These are phyloP conservation scores for Macroglossus sobrinus DNA, from an alignment of 2,113 vertebrate genomes.

Conservation along the genomic window DNA sequence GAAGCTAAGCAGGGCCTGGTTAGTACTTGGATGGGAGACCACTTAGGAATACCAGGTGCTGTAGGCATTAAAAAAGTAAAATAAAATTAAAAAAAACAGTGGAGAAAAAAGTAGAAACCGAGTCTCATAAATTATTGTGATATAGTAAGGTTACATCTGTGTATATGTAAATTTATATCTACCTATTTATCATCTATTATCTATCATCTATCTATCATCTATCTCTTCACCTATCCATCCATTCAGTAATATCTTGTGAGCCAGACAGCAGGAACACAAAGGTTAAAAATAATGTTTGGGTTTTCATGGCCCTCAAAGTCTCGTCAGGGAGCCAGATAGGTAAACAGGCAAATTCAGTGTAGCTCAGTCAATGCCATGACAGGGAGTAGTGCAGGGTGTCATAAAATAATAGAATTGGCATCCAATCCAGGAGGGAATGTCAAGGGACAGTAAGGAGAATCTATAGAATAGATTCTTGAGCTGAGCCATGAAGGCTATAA, in stretches of 20 bases:
- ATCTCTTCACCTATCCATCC: background rate
- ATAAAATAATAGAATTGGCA: background rate
- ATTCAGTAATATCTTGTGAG: background rate
- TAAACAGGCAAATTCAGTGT: background rate
- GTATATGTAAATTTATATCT: background rate
- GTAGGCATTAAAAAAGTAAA: no score
- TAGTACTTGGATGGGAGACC: no score
- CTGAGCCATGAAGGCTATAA: background rate
- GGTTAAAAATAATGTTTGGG: background rate
- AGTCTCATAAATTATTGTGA: background rate
- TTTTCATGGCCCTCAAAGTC: background rate
- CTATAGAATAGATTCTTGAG: background rate
- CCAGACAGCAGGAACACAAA: background rate
- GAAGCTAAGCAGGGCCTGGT: no score
- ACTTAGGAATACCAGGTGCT: no score
- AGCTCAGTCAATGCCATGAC: background rate
- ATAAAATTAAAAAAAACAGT: no score
- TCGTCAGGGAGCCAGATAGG: background rate
- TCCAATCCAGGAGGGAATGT: background rate
- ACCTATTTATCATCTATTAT: background rate
- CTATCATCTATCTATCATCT: background rate
- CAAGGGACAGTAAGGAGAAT: background rate
- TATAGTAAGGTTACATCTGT: background rate
- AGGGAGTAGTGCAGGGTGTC: background rate
- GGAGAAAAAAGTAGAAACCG: background rate